These are phyloP conservation scores for Centroberyx gerrardi DNA, from an alignment of 2,797 vertebrate species.

Conservation along the genomic window DNA sequence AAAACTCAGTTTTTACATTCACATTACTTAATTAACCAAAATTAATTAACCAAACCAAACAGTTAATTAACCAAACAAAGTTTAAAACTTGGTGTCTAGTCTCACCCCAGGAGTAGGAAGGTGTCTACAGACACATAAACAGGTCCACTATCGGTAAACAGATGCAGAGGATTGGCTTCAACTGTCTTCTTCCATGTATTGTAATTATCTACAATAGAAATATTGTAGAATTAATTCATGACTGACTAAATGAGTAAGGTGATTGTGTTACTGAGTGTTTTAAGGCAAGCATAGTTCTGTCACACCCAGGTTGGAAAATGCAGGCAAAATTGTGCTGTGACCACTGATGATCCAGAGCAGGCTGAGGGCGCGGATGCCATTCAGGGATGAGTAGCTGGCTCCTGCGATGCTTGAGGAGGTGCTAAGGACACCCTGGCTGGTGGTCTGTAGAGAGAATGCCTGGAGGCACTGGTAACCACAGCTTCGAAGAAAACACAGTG, in stretches of 20 bases:
- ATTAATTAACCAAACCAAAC: no score
- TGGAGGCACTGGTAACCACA: slow-evolving; percentile 69
- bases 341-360: slow-evolving; percentile 92
- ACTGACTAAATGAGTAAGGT: not conserved
- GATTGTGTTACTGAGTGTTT: not conserved
- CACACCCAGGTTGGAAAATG: slow-evolving; percentile 86
- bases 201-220: slow-evolving; percentile 85
- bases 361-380: slow-evolving; percentile 89
- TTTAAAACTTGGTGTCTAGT: not conserved
- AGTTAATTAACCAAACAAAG: no score
- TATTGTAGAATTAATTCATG: not conserved
- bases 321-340: slow-evolving; percentile 86
- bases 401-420: slow-evolving; percentile 41
- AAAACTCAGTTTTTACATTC: no score
- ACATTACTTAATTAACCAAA: no score
- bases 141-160: slow-evolving; percentile 86
- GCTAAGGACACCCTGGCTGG: slow-evolving; percentile 72
- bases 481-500: slow-evolving; percentile 51
- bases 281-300: not conserved
- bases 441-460: slow-evolving; percentile 86
- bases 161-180: slow-evolving; percentile 82
- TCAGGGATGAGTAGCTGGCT: slow-evolving; percentile 80
- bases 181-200: slow-evolving; percentile 84
- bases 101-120: slow-evolving; percentile 91
- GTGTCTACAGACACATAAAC: slow-evolving; percentile 91